Conservation (phyloP, 2,797 vertebrate species). For the Benthosema pterotum region DNA sequence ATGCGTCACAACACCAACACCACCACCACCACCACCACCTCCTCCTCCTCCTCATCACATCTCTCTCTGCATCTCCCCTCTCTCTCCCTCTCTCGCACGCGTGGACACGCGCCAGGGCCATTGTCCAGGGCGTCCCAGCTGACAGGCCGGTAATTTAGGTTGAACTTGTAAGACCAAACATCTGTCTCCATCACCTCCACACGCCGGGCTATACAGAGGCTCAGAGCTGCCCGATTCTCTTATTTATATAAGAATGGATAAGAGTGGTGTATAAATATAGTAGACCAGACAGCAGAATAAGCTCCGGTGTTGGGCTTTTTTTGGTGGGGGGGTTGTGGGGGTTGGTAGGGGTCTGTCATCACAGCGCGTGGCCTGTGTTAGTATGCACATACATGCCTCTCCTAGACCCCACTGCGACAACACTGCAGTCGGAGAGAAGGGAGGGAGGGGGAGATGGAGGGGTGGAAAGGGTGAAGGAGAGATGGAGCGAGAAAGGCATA, state of each 20-base stretch:
- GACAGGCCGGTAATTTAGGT: constrained; percentile 65
- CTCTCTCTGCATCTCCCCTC: neutral
- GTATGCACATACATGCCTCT: constrained; percentile 80
- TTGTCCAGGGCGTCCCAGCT: constrained; percentile 56
- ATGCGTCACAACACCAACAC: constrained; percentile 40
- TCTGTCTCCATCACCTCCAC: constrained; percentile 77
- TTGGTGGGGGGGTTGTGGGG: constrained; percentile 20
- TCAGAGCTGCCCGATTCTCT: constrained; percentile 65
- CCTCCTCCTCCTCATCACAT: constrained; percentile 20
- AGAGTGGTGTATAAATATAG: too few relatives aligned
- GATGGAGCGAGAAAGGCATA: constrained; percentile 45
- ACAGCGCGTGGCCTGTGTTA: constrained; percentile 62
- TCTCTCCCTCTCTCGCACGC: constrained; percentile 8
- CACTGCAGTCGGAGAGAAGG: constrained; percentile 70
- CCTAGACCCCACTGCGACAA: constrained; percentile 71
- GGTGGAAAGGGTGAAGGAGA: constrained; percentile 7
- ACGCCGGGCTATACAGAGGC: constrained; percentile 52
- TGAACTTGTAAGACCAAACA: constrained; percentile 77
- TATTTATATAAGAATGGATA: constrained; percentile 69
- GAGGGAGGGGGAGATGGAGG: constrained; percentile 7
- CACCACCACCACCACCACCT: too few relatives aligned
- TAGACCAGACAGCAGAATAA: constrained; percentile 49
- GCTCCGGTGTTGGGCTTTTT: constrained; percentile 42
- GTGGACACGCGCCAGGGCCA: constrained; percentile 58
- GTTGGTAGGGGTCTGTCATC: neutral